phyloP scores from a whole-genome alignment of 2,797 vertebrate species.

The Chelmon rostratus region DNA sequence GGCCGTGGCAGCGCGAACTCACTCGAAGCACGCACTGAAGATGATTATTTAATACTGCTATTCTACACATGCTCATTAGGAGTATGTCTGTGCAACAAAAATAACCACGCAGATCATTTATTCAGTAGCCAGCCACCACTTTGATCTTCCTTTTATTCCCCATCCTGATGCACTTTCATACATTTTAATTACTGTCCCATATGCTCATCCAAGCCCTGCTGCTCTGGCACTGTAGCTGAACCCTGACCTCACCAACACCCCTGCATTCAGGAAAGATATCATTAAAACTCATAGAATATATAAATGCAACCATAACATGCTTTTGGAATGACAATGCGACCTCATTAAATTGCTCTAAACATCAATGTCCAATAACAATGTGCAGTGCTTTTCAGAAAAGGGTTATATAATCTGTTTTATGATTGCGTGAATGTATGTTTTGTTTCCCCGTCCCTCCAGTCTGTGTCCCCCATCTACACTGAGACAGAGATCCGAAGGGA shows the following conservation, averaged over 20 bases:
- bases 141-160: constrained; percentile 73
- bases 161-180: constrained; percentile 54
- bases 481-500: not conserved
- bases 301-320: not conserved
- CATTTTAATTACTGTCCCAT: constrained; percentile 66
- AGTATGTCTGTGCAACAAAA: constrained; percentile 52
- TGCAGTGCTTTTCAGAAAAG: not conserved
- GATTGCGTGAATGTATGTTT: constrained; percentile 17
- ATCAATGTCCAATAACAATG: not conserved
- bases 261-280: constrained; percentile 10
- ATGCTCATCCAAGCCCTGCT: constrained; percentile 42
- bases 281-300: constrained; percentile 17
- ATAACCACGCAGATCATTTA: constrained; percentile 61
- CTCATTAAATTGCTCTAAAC: not conserved
- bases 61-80: constrained; percentile 66
- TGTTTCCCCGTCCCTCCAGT: not conserved
- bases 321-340: constrained; percentile 1
- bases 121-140: constrained; percentile 62
- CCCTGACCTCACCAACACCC: constrained; percentile 47
- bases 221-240: constrained; percentile 59
- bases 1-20: constrained; percentile 8
- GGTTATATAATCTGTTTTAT: constrained; percentile 10
- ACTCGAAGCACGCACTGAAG: constrained; percentile 15
- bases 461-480: not conserved
- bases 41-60: constrained; percentile 58